phyloP scores from a whole-genome alignment of 2,113 vertebrate species.

The Larimichthys crocea region DNA sequence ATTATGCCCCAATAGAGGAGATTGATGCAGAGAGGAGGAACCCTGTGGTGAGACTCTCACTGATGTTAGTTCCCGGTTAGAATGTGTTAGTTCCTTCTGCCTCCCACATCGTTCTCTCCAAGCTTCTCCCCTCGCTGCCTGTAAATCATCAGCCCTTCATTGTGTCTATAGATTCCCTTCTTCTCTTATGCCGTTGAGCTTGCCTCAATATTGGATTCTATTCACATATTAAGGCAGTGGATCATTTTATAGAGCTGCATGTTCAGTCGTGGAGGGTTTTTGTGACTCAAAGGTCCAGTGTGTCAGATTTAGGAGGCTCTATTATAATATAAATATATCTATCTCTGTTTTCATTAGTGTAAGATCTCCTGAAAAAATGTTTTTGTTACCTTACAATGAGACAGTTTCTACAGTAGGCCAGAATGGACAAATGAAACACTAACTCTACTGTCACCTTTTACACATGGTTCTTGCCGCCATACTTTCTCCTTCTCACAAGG shows the following conservation, averaged over 20 bases:
- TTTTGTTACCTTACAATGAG: too few relatives aligned
- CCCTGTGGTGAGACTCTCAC: background rate
- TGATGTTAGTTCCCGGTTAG: background rate
- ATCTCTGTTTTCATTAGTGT: too few relatives aligned
- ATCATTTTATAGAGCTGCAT: background rate
- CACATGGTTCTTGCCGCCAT: too few relatives aligned
- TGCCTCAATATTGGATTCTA: too few relatives aligned
- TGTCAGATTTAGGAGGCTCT: too few relatives aligned
- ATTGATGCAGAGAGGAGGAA: background rate
- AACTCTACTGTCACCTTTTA: too few relatives aligned
- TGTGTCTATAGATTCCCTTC: background rate
- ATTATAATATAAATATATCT: too few relatives aligned
- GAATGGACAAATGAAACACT: too few relatives aligned
- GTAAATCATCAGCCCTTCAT: background rate
- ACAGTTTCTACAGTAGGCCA: too few relatives aligned
- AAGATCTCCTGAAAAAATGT: too few relatives aligned
- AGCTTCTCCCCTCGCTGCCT: background rate
- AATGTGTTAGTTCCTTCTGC: background rate
- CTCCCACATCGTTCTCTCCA: background rate
- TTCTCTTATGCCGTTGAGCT: background rate
- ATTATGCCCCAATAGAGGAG: background rate
- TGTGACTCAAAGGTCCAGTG: background rate
- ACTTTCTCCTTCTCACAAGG: too few relatives aligned
- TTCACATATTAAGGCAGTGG: background rate
- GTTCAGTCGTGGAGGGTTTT: background rate